phyloP scores from a whole-genome alignment of 2,797 vertebrate species.

The Pempheris klunzingeri region DNA sequence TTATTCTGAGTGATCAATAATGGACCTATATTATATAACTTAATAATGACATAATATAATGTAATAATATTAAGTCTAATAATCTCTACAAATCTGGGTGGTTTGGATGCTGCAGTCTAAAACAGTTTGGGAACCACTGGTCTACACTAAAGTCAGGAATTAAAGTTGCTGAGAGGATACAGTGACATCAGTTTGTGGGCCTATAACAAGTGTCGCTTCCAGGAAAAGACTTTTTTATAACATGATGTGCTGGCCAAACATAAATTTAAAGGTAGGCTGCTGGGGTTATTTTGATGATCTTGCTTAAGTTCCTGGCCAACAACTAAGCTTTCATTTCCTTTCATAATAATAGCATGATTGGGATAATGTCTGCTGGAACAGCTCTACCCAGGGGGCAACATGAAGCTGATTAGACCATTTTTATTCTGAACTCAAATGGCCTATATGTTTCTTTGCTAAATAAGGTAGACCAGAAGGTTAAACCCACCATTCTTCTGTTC shows the following conservation, averaged over 20 bases:
- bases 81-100: too few relatives aligned
- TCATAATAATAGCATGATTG: constrained; percentile 41
- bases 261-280: constrained; percentile 34
- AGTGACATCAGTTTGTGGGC: not conserved
- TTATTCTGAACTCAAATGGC: not conserved
- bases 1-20: too few relatives aligned
- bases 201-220: not conserved
- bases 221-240: constrained; percentile 27
- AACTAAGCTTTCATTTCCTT: constrained; percentile 61
- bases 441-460: not conserved
- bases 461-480: not conserved
- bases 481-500: not conserved
- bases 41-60: too few relatives aligned
- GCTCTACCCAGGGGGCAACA: constrained; percentile 17
- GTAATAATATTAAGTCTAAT: too few relatives aligned
- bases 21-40: too few relatives aligned
- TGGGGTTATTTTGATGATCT: constrained; percentile 47
- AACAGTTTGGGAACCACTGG: not conserved
- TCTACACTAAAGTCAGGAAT: constrained; percentile 4
- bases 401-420: constrained; percentile 40
- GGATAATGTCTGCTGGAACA: constrained; percentile 40
- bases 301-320: constrained; percentile 30
- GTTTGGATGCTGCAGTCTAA: not conserved
- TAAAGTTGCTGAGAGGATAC: not conserved
- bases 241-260: constrained; percentile 9